Evolutionary conservation across 2,888 invertebrate genomes (phyloP).

Genomic region (Tenthredo mesomela): DNA sequence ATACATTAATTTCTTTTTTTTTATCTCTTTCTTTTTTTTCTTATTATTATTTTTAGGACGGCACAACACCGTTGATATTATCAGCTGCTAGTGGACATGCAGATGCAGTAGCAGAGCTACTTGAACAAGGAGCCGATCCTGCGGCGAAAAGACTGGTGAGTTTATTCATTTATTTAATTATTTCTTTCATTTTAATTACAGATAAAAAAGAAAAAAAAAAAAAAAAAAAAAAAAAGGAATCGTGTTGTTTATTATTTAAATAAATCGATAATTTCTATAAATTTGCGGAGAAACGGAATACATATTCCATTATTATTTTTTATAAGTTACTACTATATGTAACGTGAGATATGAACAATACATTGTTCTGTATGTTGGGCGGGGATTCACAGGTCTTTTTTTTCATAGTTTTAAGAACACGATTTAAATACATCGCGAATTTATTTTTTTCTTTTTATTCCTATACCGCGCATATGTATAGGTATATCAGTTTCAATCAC

Average conservation of each 20-base stretch:
- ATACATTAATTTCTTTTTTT: too few species aligned
- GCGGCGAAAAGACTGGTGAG: constrained; percentile 89
- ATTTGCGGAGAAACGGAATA: too few species aligned
- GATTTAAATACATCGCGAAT: not conserved
- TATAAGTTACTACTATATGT: too few species aligned
- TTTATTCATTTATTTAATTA: constrained; percentile 51
- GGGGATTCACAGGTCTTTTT: not conserved
- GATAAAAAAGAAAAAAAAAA: not conserved
- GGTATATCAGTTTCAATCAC: too few species aligned
- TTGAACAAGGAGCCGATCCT: constrained; percentile 95
- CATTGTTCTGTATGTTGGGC: not conserved
- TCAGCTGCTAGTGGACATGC: constrained; percentile 95
- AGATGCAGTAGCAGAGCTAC: constrained; percentile 91
- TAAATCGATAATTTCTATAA: too few species aligned
- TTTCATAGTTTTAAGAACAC: not conserved
- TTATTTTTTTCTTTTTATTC: too few species aligned
- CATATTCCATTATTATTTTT: too few species aligned
- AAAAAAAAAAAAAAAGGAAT: too few species aligned
- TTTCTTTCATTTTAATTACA: not conserved
- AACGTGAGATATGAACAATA: too few species aligned
- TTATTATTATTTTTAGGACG: constrained; percentile 83
- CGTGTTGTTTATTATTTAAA: too few species aligned
- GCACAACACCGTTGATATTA: constrained; percentile 95
- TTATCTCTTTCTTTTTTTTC: too few species aligned
- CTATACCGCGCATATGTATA: too few species aligned